Evolutionary conservation across 1,140 invertebrate genomes (phyloP).

Genomic region (Trichonephila clavipes): DNA sequence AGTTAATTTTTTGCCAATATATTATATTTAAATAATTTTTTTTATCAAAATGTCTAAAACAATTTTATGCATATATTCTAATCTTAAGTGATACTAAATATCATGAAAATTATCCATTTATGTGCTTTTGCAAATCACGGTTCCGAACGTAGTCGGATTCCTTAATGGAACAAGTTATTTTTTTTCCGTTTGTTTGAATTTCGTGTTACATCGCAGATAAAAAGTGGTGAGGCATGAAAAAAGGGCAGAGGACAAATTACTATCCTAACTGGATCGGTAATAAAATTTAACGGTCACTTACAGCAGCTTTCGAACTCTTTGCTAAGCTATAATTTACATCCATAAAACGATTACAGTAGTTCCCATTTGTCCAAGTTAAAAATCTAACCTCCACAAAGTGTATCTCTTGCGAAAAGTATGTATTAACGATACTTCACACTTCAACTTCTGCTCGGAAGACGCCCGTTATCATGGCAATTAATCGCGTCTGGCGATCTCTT

Average conservation of each 20-base stretch:
- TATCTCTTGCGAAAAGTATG: background rate
- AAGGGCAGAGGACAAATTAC: background rate
- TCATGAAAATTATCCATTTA: too few relatives aligned
- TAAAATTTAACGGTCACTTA: background rate
- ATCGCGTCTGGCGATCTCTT: slow-evolving; percentile 8
- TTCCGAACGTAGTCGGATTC: too few relatives aligned
- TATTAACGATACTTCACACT: background rate
- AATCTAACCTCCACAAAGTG: background rate
- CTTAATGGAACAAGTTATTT: too few relatives aligned
- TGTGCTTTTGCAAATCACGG: too few relatives aligned
- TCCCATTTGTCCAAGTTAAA: background rate
- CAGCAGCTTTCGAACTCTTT: background rate
- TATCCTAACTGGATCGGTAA: background rate
- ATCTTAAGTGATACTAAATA: too few relatives aligned
- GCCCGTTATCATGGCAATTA: background rate
- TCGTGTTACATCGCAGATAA: too few relatives aligned
- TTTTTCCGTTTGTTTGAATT: too few relatives aligned
- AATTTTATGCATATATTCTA: too few relatives aligned
- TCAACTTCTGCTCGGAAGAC: background rate
- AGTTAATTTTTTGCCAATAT: too few relatives aligned
- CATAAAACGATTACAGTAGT: background rate
- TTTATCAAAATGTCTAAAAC: too few relatives aligned
- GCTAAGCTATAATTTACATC: background rate
- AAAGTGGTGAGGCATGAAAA: background rate
- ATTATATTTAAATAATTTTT: too few relatives aligned